Evolutionary conservation across 1,140 invertebrate species (phyloP).

Genomic region (Hycleus cichorii): DNA sequence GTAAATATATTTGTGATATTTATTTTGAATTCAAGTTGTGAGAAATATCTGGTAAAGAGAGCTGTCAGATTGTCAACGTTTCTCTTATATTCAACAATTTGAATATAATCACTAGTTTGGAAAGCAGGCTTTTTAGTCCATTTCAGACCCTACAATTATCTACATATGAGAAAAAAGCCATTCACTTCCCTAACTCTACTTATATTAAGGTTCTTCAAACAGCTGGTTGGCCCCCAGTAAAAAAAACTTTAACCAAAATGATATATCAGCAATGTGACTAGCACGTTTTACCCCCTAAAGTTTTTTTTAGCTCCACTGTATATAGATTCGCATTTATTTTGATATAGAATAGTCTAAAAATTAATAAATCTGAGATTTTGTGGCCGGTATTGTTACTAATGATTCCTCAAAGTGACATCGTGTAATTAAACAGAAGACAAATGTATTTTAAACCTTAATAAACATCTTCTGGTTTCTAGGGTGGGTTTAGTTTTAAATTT

Average conservation of each 20-base stretch:
- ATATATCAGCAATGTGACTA: conserved; percentile 26
- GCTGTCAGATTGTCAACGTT: conserved; percentile 4
- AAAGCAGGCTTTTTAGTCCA: conserved; percentile 20
- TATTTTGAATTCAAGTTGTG: no score
- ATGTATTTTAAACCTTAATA: conserved; percentile 20
- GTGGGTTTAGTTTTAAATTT: conserved; percentile 6
- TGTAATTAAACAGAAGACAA: conserved; percentile 26
- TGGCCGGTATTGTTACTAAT: conserved; percentile 9
- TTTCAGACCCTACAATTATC: conserved; percentile 16
- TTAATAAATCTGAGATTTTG: no score
- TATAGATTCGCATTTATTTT: no score
- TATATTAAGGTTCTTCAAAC: not conserved
- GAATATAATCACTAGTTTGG: conserved; percentile 17
- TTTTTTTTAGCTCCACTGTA: no score
- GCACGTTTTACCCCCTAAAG: conserved; percentile 20
- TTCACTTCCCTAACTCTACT: not conserved
- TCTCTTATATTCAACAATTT: conserved; percentile 1
- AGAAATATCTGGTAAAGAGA: no score
- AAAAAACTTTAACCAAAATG: conserved; percentile 17
- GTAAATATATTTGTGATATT: no score
- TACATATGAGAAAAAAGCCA: conserved; percentile 2
- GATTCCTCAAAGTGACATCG: conserved; percentile 16
- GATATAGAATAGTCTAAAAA: no score
- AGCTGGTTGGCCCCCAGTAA: conserved; percentile 12
- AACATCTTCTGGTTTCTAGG: conserved; percentile 15